These are phyloP conservation scores for Dendropsophus ebraccatus DNA, from an alignment of 2,113 vertebrate genomes.

Conservation along the genomic window DNA sequence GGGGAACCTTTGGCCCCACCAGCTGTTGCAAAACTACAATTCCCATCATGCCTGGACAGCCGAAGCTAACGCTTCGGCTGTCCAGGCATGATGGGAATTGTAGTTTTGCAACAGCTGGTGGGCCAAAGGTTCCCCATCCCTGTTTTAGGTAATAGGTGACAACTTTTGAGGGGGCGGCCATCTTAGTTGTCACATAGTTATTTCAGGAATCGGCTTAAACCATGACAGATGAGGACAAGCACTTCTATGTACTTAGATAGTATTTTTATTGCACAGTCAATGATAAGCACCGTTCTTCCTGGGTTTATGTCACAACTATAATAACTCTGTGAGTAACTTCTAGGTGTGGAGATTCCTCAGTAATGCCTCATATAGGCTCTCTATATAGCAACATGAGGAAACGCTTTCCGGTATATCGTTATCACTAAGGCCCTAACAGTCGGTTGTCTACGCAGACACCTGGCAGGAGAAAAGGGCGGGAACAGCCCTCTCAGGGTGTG, in stretches of 20 bases:
- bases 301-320: background rate
- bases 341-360: conserved; percentile 7
- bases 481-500: background rate
- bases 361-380: background rate
- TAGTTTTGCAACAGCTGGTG: too few relatives aligned
- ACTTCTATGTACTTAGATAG: background rate
- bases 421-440: background rate
- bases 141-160: too few relatives aligned
- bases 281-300: background rate
- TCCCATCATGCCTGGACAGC: too few relatives aligned
- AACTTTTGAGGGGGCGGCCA: background rate
- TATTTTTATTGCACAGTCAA: background rate
- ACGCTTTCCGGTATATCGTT: background rate
- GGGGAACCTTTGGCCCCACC: too few relatives aligned
- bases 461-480: conserved; percentile 29
- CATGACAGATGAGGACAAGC: background rate
- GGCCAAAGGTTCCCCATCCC: too few relatives aligned
- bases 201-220: background rate
- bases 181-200: background rate
- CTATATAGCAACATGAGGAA: background rate
- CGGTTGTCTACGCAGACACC: conserved; percentile 1
- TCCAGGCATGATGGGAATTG: too few relatives aligned
- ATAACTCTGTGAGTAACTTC: background rate
- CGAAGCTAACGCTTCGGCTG: too few relatives aligned
- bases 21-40: too few relatives aligned